Conservation (phyloP, 2,113 vertebrate species). For the Apteryx mantelli region DNA sequence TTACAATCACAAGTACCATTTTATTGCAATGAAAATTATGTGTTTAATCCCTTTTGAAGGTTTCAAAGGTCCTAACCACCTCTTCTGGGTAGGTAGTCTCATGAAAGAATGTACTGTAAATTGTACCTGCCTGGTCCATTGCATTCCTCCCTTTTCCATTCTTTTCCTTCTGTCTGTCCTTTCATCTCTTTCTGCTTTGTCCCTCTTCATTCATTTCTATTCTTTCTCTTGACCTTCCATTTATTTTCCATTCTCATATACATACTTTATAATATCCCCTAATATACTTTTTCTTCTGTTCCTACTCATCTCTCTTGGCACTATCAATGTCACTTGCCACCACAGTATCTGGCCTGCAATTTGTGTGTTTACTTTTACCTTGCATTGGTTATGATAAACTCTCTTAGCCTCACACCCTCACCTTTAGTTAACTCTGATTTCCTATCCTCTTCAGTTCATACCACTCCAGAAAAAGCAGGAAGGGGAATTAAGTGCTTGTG, state of each 20-base stretch:
- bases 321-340: neutral
- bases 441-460: neutral
- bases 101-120: neutral
- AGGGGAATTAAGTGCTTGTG: neutral
- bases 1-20: neutral
- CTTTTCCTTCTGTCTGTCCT: neutral
- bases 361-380: constrained; percentile 9
- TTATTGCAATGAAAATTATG: neutral
- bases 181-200: neutral
- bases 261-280: neutral
- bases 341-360: neutral
- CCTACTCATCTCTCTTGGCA: neutral
- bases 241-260: neutral
- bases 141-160: neutral
- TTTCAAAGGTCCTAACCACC: neutral
- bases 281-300: neutral
- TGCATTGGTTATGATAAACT: constrained; percentile 24
- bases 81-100: neutral
- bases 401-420: neutral
- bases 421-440: constrained; percentile 25
- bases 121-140: neutral
- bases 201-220: neutral
- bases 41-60: neutral
- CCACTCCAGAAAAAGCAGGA: neutral
- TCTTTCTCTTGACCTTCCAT: neutral